Evolutionary conservation across 2,888 invertebrate genomes (phyloP), one percentile per base, ranked within the genome.

Genomic region (Synanthedon vespiformis): DNA sequence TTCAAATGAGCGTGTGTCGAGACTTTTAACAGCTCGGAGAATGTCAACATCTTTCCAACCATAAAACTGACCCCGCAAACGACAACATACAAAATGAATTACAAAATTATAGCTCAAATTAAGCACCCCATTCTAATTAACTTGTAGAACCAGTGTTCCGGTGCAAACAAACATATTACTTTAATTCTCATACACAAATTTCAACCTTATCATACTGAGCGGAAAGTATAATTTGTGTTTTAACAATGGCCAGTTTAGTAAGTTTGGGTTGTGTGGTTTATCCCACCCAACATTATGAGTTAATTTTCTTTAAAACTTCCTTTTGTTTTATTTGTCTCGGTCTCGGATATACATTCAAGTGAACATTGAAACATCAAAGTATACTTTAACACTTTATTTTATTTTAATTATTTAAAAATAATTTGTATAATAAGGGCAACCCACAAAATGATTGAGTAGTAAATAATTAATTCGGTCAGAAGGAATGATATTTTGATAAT

Each of bases 81-180:
- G 34, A 34, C 10, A 34, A 34, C 34, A 10, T 65, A 68, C 61
- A 60, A 61, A 67, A 67, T 61, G 60, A 57, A 57, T 56, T 51
- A 58, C 61, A 58, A 64, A 70, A 70, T 71, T 67, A 70, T 64
- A 59, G 63, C 57, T 63, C 65, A 70, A 71, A 73, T 72, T 70
- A 66, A 65, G 61, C 65, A 61, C 64, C 64, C 65, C 61, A 63
- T 67, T 58, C 61, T 65, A 70, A 74, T 73, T 68, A 68, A 71
- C 68, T 65, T 62, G 63, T 65, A 62, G 57, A 61, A 53, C 60
- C 54, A 61, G 57, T 63, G 56, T 57, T 58, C 52, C 53, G 51
- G 56, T 55, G 54, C 48, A 54, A 57, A 52, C 55, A 50, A 52
- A 34, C 3, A 34, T 34, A 34, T 34, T 34, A 34, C 34, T 8